These are phyloP conservation scores for Argyrosomus regius DNA, from an alignment of 2,797 vertebrate genomes.

Conservation along the genomic window DNA sequence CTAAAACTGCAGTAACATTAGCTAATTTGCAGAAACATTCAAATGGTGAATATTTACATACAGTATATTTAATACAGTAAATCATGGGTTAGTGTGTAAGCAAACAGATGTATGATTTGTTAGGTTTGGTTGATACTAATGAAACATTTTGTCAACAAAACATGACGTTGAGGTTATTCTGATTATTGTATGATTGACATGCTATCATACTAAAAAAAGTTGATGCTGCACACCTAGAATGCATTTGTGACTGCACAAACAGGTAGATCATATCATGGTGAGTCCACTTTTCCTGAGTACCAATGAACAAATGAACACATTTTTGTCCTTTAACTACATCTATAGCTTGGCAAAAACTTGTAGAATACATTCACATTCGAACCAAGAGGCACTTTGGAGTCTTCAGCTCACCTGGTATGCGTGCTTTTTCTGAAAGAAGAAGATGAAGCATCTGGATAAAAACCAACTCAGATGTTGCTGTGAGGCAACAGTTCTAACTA, in stretches of 20 bases:
- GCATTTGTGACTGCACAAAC: not conserved
- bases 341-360: too few relatives aligned
- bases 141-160: not conserved
- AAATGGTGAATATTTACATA: not conserved
- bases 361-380: not conserved
- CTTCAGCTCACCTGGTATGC: slow-evolving; percentile 6
- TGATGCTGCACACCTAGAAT: not conserved
- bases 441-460: slow-evolving; percentile 54
- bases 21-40: not conserved
- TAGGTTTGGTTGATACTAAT: not conserved
- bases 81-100: not conserved
- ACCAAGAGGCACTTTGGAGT: not conserved
- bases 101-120: not conserved
- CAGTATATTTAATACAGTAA: not conserved
- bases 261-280: not conserved
- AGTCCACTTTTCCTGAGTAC: not conserved
- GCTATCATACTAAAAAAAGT: not conserved
- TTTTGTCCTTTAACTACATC: not conserved
- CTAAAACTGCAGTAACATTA: not conserved
- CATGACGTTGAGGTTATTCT: not conserved
- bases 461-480: slow-evolving; percentile 49
- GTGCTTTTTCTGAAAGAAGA: slow-evolving; percentile 26
- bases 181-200: not conserved
- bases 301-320: not conserved
- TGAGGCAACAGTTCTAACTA: slow-evolving; percentile 23